Conservation (phyloP, 2,888 invertebrate species). For the Dryobotodes eremita region DNA sequence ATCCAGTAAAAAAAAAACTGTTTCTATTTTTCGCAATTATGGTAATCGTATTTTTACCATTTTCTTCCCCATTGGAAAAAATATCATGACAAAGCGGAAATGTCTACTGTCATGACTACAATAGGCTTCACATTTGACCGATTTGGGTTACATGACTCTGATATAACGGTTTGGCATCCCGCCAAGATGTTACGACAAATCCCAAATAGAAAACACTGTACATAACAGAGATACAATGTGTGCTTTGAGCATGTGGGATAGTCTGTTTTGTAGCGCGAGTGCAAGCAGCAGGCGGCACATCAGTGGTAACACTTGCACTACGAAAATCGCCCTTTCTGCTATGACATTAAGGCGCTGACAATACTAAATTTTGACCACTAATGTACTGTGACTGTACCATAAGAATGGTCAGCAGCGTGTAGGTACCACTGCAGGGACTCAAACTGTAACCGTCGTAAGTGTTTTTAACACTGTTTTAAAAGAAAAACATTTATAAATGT, state of each 20-base stretch:
- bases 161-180: slow-evolving; percentile 10
- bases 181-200: slow-evolving; percentile 28
- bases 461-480: too few species aligned
- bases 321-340: not conserved
- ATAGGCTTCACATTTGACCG: slow-evolving; percentile 5
- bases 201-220: not conserved
- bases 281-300: not conserved
- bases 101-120: not conserved
- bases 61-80: not conserved
- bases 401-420: too few species aligned
- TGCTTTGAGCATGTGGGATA: not conserved
- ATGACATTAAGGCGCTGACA: too few species aligned
- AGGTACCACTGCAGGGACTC: too few species aligned
- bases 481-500: too few species aligned
- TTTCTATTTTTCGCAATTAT: too few species aligned
- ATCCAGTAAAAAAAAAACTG: too few species aligned
- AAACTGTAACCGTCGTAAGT: too few species aligned
- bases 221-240: not conserved
- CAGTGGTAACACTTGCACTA: not conserved
- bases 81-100: not conserved
- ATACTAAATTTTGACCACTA: too few species aligned
- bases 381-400: too few species aligned
- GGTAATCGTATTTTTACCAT: not conserved
- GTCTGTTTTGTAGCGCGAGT: not conserved
- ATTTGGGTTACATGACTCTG: slow-evolving; percentile 17